Evolutionary conservation across 2,113 vertebrate species (phyloP).

Genomic region (Serinus canaria): DNA sequence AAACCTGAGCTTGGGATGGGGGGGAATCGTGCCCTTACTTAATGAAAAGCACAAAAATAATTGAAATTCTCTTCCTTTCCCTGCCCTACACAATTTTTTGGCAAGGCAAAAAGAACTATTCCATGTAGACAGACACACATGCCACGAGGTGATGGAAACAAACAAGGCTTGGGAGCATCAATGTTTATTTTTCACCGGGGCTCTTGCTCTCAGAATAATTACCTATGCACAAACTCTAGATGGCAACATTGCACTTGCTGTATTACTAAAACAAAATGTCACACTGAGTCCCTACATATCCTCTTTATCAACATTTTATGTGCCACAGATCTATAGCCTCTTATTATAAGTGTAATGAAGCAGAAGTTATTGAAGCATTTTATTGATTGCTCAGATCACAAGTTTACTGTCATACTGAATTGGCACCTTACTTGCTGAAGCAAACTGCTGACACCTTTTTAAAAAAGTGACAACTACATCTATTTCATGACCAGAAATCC

Average conservation of each 20-base stretch:
- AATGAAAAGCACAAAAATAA: neutral
- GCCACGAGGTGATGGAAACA: constrained; percentile 15
- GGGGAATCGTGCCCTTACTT: neutral
- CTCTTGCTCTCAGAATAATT: constrained; percentile 64
- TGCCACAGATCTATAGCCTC: constrained; percentile 87
- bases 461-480: constrained; percentile 94
- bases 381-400: constrained; percentile 94
- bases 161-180: constrained; percentile 1
- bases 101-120: constrained; percentile 20
- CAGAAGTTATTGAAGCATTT: constrained; percentile 91
- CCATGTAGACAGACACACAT: neutral
- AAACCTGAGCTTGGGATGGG: neutral
- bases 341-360: constrained; percentile 94
- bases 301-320: constrained; percentile 83
- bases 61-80: neutral
- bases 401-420: constrained; percentile 91
- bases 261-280: constrained; percentile 66
- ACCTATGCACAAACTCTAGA: constrained; percentile 83
- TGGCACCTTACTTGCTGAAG: constrained; percentile 90
- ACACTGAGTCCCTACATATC: constrained; percentile 63
- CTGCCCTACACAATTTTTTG: constrained; percentile 12
- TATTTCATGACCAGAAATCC: constrained; percentile 94
- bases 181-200: neutral
- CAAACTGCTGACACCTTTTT: constrained; percentile 96
- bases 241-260: constrained; percentile 88